Percentiles rank a stretch among this genome's conserved stretches.
These are phyloP conservation scores for Hylyphantes graminicola DNA, from an alignment of 1,140 invertebrate genomes.

Conservation along the genomic window DNA sequence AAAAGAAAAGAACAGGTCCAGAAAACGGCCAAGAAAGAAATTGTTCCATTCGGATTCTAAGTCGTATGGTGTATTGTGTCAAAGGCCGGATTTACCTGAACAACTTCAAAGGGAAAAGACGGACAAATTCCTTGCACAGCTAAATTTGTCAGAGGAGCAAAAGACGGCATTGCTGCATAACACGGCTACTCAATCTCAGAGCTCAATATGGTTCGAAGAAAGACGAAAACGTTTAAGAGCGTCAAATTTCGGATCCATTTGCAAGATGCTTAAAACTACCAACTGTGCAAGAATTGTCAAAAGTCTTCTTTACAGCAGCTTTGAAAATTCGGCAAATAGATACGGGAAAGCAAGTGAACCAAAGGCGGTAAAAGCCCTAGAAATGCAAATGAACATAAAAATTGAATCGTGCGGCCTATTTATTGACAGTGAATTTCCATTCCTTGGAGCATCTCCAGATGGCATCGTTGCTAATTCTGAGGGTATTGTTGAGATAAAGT, in stretches of 20 bases:
- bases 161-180: neutral
- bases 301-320: neutral
- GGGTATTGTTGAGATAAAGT: neutral
- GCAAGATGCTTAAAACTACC: neutral
- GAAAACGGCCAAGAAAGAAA: neutral
- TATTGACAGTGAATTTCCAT: neutral
- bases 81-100: too few species aligned
- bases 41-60: neutral
- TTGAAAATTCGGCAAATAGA: neutral
- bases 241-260: constrained; percentile 6
- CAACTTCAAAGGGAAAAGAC: too few species aligned
- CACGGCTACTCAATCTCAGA: neutral
- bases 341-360: neutral
- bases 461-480: neutral
- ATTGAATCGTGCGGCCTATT: neutral
- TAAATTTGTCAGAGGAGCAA: too few species aligned
- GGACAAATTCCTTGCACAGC: neutral
- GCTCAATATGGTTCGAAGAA: neutral
- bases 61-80: too few species aligned
- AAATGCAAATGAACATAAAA: neutral
- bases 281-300: constrained; percentile 3
- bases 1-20: neutral
- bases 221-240: constrained; percentile 14
- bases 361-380: neutral
- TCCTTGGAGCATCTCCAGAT: neutral